These are phyloP conservation scores for Prosopocoilus inquinatus DNA, from an alignment of 2,888 invertebrate species.

Conservation along the genomic window DNA sequence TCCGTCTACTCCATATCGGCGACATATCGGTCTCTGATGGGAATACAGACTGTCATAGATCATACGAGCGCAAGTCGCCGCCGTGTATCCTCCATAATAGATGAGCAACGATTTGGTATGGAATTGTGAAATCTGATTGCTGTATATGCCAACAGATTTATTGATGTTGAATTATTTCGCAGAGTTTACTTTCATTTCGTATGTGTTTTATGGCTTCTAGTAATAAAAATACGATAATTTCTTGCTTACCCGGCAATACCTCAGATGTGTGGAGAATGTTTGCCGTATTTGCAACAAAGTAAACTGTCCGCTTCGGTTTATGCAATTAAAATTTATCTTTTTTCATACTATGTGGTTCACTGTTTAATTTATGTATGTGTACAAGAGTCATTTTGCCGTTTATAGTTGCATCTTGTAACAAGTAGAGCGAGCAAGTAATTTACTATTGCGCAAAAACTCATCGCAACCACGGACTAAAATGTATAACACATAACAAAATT, in stretches of 20 bases:
- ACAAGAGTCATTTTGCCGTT: background rate
- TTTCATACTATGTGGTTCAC: background rate
- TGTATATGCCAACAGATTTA: constrained; percentile 10
- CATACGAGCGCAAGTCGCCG: constrained; percentile 18
- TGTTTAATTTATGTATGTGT: background rate
- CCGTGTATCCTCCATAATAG: constrained; percentile 9
- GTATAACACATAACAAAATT: too few species aligned
- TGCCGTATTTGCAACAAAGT: constrained; percentile 1
- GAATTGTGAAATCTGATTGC: constrained; percentile 11
- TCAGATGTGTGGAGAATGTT: constrained; percentile 1
- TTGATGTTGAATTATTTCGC: constrained; percentile 9
- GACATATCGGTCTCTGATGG: constrained; percentile 34
- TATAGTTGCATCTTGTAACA: background rate
- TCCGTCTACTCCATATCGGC: constrained; percentile 34
- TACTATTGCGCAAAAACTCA: too few species aligned
- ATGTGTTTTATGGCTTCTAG: constrained; percentile 4
- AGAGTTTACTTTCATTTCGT: constrained; percentile 7
- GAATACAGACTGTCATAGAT: constrained; percentile 34
- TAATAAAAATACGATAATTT: constrained; percentile 8
- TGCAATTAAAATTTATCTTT: background rate
- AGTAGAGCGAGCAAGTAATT: background rate
- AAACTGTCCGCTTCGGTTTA: background rate
- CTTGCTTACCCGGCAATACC: background rate
- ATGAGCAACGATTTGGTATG: constrained; percentile 10
- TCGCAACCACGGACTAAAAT: too few species aligned